Evolutionary conservation across 2,888 invertebrate species (phyloP), one percentile per base, ranked within the genome.

Genomic region (Drosophila aldrichi): DNA sequence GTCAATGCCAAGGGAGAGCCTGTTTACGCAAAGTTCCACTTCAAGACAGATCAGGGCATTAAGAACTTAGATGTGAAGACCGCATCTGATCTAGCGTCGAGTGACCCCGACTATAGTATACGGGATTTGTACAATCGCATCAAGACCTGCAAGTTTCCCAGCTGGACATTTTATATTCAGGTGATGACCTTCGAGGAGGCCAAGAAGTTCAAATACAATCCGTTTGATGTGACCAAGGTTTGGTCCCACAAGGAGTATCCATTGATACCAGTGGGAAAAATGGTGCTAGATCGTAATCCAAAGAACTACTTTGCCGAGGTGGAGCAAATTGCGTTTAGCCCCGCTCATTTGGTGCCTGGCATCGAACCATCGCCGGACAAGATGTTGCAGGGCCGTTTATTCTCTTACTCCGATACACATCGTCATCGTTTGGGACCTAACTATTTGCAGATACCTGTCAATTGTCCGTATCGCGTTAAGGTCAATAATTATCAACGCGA

Each of bases 361-460:
- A 97, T 99, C 89, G 98, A 98, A 92, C 95, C 98, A 9, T 97
- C 97, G 34, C 98, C 97, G 0, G 98, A 99, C 92, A 98, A 97
- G 94, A 97, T 98, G 97, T 94, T 98, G 82, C 95, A 96, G 91
- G 97, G 97, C 8, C 96, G 98, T 78, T 94, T 98, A 20, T 97
- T 98, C 93, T 94, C 97, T 1, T 98, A 99, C 93, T 95, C 95
- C 6, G 99, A 99, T 93, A 98, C 99, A 0, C 99, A 99, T 91
- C 95, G 97, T 75, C 96, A 98, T 93, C 95, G 98, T 65, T 94
- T 99, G 85, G 99, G 99, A 10, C 95, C 97, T 1, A 99, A 99
- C 94, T 97, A 96, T 93, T 94, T 97, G 74, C 98, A 98, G 93
- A 94, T 99, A 54, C 97, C 98, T 0, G 98, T 99, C 34, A 99